Base-by-base conservation (phyloP, 2,797 vertebrate species). In the Synanceia verrucosa region DNA sequence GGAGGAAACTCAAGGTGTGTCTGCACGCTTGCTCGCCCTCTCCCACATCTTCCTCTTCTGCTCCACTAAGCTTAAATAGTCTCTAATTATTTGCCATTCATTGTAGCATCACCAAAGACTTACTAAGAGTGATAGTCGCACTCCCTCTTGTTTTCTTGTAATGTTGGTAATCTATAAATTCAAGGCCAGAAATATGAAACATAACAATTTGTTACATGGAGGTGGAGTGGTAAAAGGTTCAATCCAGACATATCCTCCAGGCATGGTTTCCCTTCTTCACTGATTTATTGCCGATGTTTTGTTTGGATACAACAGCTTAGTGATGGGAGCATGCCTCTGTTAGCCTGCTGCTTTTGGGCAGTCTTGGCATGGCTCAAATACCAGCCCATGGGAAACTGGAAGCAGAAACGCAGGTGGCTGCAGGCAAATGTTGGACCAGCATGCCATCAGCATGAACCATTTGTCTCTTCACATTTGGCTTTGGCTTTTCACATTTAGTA, bases 1-100 rank as follows among this genome's bases (percentile, higher is more conserved):
- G 97, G 78, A 96, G 97, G 85, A 99, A 98, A 96, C 97, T 99
- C 87, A 99, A 99, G 96, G 97, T 94, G 19, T 53, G 89, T 86
- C 69, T 26, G 41, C 28, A 31, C 23, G 8, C 41, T 64, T 24
- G 6, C 44, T 65, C 55, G 19, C 23, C 11, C 50, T 68, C 47
- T 69, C 31, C 3, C 58, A 33, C 48, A 23, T 41, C 5, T 33
- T 43, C 16, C 21, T 60, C 61, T 58, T 46, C 64, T 71, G 13
- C 67, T 76, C 28, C 62, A 50, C 56, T 43, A 52, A 52, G 21
- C 50, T 69, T 14, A 6, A 41, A 24, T 24, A 50, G 24, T 28
- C 26, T 33, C 1, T 29, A 65, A 37, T 31, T 29, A 11, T 59
- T 51, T 23, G 24, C 16, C 34, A 10, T 53, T 3, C 5, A 36